Evolutionary conservation across 2,797 vertebrate species (phyloP).

Genomic region (Silurus lanzhouensis): DNA sequence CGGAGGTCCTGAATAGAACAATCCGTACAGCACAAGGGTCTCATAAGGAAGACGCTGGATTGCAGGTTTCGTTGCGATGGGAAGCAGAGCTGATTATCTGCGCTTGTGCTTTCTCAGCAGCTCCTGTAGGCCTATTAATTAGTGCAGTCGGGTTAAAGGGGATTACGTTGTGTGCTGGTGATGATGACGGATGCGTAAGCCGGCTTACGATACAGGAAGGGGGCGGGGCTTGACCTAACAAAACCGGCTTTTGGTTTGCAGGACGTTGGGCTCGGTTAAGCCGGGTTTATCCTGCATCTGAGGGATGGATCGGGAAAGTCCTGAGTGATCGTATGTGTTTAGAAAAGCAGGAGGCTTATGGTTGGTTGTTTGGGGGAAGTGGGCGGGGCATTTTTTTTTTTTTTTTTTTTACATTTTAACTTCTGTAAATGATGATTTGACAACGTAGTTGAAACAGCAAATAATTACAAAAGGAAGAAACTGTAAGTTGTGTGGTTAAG

Average conservation of each 20-base stretch:
- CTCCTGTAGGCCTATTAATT: constrained; percentile 45
- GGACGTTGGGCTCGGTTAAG: not conserved
- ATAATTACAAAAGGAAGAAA: no score
- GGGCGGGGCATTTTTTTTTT: no score
- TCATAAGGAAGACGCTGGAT: not conserved
- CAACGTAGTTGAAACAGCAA: no score
- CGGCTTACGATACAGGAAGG: not conserved
- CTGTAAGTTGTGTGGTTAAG: no score
- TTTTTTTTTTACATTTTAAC: no score
- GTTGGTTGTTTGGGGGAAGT: not conserved
- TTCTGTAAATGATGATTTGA: no score
- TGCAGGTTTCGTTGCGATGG: constrained; percentile 9
- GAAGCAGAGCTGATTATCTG: constrained; percentile 22
- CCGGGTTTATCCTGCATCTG: not conserved
- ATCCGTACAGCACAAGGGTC: not conserved
- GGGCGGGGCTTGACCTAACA: not conserved
- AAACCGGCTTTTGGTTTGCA: not conserved
- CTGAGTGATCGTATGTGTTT: not conserved
- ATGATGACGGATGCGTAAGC: constrained; percentile 58
- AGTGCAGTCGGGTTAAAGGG: constrained; percentile 62
- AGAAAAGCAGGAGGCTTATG: not conserved
- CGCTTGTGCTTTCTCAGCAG: not conserved
- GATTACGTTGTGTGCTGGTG: constrained; percentile 60
- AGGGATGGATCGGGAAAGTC: not conserved
- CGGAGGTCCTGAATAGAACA: not conserved